These are phyloP conservation scores for Anhinga rufa DNA, from an alignment of 2,113 vertebrate genomes.

Conservation along the genomic window DNA sequence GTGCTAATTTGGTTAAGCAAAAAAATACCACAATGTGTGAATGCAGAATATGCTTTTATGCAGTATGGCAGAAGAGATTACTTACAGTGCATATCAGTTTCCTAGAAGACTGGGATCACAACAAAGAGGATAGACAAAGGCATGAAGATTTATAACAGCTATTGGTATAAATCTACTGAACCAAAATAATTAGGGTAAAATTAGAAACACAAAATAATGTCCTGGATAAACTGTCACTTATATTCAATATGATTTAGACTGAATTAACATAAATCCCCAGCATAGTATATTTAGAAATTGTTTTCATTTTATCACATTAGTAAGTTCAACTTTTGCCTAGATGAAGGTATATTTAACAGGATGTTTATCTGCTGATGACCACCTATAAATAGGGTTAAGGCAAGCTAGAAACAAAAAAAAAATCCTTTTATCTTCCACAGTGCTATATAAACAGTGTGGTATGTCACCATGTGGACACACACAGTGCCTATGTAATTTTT, in stretches of 20 bases:
- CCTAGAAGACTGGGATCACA: background rate
- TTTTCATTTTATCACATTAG: background rate
- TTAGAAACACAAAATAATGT: background rate
- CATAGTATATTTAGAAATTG: background rate
- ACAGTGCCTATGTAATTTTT: background rate
- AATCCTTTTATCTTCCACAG: background rate
- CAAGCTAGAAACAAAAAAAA: background rate
- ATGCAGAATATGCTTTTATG: background rate
- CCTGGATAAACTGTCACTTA: background rate
- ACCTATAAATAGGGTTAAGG: background rate
- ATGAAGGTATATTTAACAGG: background rate
- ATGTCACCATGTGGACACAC: background rate
- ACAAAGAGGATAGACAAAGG: background rate
- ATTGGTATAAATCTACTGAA: background rate
- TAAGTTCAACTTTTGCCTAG: background rate
- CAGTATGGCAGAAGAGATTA: background rate
- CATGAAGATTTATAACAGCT: background rate
- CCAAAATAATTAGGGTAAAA: background rate
- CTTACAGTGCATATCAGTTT: background rate
- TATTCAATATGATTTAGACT: background rate
- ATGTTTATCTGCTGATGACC: background rate
- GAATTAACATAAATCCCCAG: background rate
- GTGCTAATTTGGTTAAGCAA: background rate
- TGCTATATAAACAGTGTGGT: background rate
- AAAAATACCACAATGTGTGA: background rate